A percentile compares a stretch with the other conserved stretches of the same genome.
Conservation (phyloP, 2,113 vertebrate genomes). For the Murina feae region DNA sequence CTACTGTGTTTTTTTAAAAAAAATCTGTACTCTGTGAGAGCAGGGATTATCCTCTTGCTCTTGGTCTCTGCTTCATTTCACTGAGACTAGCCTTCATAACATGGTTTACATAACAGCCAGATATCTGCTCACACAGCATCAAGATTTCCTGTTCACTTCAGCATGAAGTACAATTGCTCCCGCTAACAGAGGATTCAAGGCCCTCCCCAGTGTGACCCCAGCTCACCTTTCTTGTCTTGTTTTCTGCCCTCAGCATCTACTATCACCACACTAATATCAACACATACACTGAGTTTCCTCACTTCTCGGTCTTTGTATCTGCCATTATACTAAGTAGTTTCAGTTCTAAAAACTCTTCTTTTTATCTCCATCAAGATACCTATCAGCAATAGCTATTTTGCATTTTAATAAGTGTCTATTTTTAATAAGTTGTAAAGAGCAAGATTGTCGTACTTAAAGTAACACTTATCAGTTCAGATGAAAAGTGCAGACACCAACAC, state of each 20-base stretch:
- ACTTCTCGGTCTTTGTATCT: not conserved
- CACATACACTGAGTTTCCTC: not conserved
- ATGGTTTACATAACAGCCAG: not conserved
- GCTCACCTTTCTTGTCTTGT: not conserved
- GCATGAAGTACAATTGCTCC: not conserved
- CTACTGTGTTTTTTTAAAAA: too few relatives aligned
- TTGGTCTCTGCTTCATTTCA: not conserved
- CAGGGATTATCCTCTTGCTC: not conserved
- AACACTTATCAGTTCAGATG: not conserved
- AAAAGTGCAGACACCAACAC: not conserved
- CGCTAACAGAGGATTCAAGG: not conserved
- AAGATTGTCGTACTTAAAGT: not conserved
- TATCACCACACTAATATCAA: not conserved
- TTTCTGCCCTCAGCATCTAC: not conserved
- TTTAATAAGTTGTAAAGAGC: not conserved
- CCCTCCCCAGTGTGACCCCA: not conserved
- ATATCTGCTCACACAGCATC: not conserved
- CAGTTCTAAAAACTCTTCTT: not conserved
- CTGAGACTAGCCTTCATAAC: not conserved
- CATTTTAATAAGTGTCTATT: not conserved
- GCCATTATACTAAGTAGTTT: not conserved
- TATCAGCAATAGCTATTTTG: not conserved
- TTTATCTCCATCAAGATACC: not conserved
- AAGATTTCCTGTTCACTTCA: not conserved
- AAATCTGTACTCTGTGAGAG: not conserved